Evolutionary conservation across 2,113 vertebrate species (phyloP), one percentile per base, ranked within the genome.

Genomic region (Sialia sialis): DNA sequence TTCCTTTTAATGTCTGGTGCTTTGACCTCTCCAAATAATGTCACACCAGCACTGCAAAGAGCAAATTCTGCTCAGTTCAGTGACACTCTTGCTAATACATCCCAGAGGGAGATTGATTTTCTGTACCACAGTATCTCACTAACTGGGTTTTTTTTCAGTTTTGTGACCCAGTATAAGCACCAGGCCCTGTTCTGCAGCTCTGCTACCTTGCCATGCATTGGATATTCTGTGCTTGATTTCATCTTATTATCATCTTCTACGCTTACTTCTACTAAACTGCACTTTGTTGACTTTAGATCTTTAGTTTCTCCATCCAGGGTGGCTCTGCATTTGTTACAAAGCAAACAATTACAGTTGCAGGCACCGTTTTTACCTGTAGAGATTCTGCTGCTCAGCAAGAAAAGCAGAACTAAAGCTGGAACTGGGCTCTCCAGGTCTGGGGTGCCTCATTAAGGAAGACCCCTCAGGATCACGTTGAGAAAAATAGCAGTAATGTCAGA

Each of bases 11-110:
- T 32, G 30, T n/a, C 34, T 83, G 67, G 29, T 76, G 26, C 51
- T 85, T 87, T 94, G 75, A 86, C 85, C 70, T 94, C 83, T 92
- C 46, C 59, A 86, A 80, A 83, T 58, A 66, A 87, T 76, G 67
- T 83, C 82, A 85, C 51, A 66, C 7, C 49, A 87, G 58, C 59
- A 75, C 38, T 49, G 63, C 32, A 58, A 84, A 83, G 44, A 90
- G 32, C 58, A 93, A 62, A 72, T 80, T 83, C 75, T 89, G 67
- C 74, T 90, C 88, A 80, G 49, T 90, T 90, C 51, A 66, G 51
- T 85, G 85, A 74, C 67, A 62, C 18, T 86, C 38, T 58, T 69
- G 67, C 52, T 91, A 93, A 93, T 80, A 86, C 10, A 83, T 80
- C 63, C 92, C 79, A 92, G 32, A 92, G 67, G 75, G 68, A 92